Base-by-base conservation (phyloP, 2,888 invertebrate species). In the Torymus texanus region DNA sequence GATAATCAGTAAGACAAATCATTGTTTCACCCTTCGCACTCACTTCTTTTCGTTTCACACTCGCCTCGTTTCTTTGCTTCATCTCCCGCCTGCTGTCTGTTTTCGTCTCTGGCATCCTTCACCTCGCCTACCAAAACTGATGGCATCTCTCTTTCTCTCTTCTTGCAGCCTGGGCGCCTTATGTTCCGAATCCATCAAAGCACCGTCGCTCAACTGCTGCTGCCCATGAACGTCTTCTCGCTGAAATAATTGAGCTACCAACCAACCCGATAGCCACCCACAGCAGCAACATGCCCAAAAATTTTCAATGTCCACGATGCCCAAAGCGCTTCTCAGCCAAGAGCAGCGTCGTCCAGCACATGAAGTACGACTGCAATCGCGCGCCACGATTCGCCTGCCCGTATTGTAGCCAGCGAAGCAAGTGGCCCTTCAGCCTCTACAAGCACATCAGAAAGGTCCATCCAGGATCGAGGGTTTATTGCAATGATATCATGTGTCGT, bases 321-420 rank as follows among this genome's bases (percentile, higher is more conserved):
- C 74, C 80, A 0, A 86, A 84, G 10, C 81, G 84, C 2, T 89
- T 88, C 82, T 84, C 84, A 0, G 84, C 82, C 51, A 81, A 83
- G 71, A 85, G 86, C 0, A 89, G 86, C 63, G 83, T 88, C 8
- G 81, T 81, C 0, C 87, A 84, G 24, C 95, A 95, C 88, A 92
- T 94, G 84, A 93, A 93, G 85, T 94, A 94, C 87, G 95, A 95
- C 90, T 95, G 95, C 58, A 81, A 81, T 21, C 66, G 73, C 0
- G 5, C 51, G 50, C 78, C 78, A 2, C 67, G 81, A 21, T 78
- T 81, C 21, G 58, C 75, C 11, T 81, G 75, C 10, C 75, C 78
- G 8, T 78, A 68, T 29, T 81, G 80, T 56, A 67, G 29, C 51
- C 55, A 62, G 2, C 76, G 76, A 16, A 80, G 80, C 76, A 80